Percentiles rank a stretch among this genome's conserved stretches.
These are phyloP conservation scores for Diabrotica balteata DNA, from an alignment of 2,888 invertebrate genomes.

Conservation along the genomic window DNA sequence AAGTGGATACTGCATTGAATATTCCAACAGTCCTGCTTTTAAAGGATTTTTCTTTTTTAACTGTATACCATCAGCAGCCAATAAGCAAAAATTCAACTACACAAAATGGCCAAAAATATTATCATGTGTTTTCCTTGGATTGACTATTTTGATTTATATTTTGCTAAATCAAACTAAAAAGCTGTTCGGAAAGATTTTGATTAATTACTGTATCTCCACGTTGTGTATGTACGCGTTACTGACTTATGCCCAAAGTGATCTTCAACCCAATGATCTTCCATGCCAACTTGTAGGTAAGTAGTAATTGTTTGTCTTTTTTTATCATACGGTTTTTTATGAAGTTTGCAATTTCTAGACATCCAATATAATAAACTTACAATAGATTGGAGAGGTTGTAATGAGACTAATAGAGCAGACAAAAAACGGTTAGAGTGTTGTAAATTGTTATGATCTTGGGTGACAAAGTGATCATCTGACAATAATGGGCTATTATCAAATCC, in stretches of 20 bases:
- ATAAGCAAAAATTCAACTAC: slow-evolving; percentile 40
- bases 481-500: no score
- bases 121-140: slow-evolving; percentile 44
- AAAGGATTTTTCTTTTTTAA: slow-evolving; percentile 35
- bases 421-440: no score
- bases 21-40: slow-evolving; percentile 32
- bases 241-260: slow-evolving; percentile 32
- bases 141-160: slow-evolving; percentile 45
- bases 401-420: no score
- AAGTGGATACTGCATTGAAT: slow-evolving; percentile 44
- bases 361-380: no score
- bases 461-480: no score
- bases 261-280: slow-evolving; percentile 23
- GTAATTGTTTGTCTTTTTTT: not conserved
- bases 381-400: no score
- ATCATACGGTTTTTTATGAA: no score
- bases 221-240: slow-evolving; percentile 40
- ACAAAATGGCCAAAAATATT: slow-evolving; percentile 45
- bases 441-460: no score
- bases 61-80: slow-evolving; percentile 23
- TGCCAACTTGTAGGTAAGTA: slow-evolving; percentile 42
- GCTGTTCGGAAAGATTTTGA: slow-evolving; percentile 49
- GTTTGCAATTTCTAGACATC: no score
- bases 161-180: slow-evolving; percentile 44
- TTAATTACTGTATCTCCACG: slow-evolving; percentile 46